Evolutionary conservation across 1,140 invertebrate species (phyloP), one percentile per base, ranked within the genome.

Genomic region (Drosophila nigrodunni): DNA sequence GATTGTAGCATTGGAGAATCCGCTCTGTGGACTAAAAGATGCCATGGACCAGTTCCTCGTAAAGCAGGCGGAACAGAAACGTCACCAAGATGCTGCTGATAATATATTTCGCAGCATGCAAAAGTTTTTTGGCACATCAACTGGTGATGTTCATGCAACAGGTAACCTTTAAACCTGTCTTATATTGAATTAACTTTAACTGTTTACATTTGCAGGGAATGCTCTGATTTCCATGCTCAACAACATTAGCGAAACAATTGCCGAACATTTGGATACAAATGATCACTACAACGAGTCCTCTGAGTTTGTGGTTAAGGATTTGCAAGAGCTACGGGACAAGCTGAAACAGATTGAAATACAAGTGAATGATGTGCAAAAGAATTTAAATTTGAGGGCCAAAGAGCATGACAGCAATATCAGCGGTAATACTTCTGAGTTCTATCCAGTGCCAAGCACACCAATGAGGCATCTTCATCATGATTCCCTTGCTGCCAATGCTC

Each of bases 261-360:
- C 82, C 7, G 82, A 92, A 21, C 82, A 91, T 18, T 80, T 92
- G 37, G 70, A 71, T 21, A 77, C 83, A 7, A 76, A 81, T 15
- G 67, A 92, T 65, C 75, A 91, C 35, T 78, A 77, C 30, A 78
- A 77, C 21, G 71, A 78, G 9, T 80, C 70, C 9, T 82, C 74
- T 46, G 78, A 74, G 7, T 72, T 78, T 57, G 65, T 90, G 1
- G 74, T 70, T 18, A 55, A 54, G 3, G 73, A 90, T 11, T 54
- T 92, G 13, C 30, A 70, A 3, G 50, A 41, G 0, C 34, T 92
- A 7, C 72, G 74, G 7, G 50, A 55, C 0, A 81, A 91, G 18
- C 52, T 91, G 10, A 44, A 65, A 4, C 79, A 83, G 54, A 69
- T 83, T 2, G 82, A 91, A 49, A 34, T 2, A 1, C 85, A 92